These are phyloP conservation scores for Cliona cf. orientalis DNA, from an alignment of 37 sponge, comb jelly and placozoan genomes.

Conservation along the genomic window DNA sequence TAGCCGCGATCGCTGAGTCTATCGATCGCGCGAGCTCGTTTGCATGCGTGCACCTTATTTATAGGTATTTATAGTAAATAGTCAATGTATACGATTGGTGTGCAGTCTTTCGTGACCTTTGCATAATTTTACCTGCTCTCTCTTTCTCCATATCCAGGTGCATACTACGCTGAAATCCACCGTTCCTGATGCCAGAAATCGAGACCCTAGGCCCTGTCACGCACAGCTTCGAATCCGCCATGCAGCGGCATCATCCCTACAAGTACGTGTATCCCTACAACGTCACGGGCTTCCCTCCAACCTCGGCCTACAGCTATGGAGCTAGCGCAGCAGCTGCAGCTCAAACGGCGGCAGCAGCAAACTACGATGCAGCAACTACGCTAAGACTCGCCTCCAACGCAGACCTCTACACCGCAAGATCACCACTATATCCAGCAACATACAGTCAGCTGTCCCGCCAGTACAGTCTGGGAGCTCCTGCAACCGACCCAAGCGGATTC, in stretches of 20 bases:
- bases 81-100: too few relatives aligned
- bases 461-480: neutral
- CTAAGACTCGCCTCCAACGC: neutral
- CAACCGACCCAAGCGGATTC: neutral
- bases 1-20: too few relatives aligned
- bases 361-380: constrained; percentile 15
- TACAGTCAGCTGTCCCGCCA: neutral
- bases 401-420: neutral
- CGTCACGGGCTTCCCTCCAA: constrained; percentile 4
- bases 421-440: neutral
- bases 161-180: neutral
- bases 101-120: too few relatives aligned
- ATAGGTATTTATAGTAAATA: too few relatives aligned
- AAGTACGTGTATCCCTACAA: neutral
- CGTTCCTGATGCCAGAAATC: constrained; percentile 17
- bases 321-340: neutral
- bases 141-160: neutral
- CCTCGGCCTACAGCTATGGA: constrained; percentile 23
- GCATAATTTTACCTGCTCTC: too few relatives aligned
- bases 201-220: constrained; percentile 18
- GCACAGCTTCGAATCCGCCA: constrained; percentile 36
- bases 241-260: constrained; percentile 56
- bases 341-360: neutral
- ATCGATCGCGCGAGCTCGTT: too few relatives aligned
- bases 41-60: too few relatives aligned